Evolutionary conservation across 2,888 invertebrate species (phyloP).

Genomic region (Agrotis puta): DNA sequence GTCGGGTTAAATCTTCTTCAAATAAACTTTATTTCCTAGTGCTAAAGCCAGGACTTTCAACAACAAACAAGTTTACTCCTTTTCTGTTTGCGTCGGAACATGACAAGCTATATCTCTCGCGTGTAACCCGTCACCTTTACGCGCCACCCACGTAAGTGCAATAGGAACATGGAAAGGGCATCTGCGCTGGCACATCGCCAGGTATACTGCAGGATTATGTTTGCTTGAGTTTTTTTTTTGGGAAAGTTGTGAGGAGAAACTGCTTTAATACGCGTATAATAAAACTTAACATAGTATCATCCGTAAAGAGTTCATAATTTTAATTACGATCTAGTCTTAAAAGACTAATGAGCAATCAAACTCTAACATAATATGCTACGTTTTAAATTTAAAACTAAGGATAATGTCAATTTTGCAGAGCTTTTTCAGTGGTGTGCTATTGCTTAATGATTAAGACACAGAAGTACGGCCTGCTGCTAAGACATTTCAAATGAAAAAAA

Average conservation of each 20-base stretch:
- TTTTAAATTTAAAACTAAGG: too few species aligned
- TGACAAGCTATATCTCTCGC: conserved; percentile 29
- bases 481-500: too few species aligned
- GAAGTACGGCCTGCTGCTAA: too few species aligned
- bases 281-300: too few species aligned
- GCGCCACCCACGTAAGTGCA: conserved; percentile 53
- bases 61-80: conserved; percentile 15
- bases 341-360: too few species aligned
- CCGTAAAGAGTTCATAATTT: too few species aligned
- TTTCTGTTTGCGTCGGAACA: conserved; percentile 18
- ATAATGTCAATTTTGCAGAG: too few species aligned
- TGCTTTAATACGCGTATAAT: not conserved
- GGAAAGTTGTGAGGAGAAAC: conserved; percentile 10
- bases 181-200: conserved; percentile 60
- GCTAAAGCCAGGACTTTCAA: conserved; percentile 14
- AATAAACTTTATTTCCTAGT: not conserved
- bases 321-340: too few species aligned
- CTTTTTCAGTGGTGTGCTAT: too few species aligned
- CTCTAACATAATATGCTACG: too few species aligned
- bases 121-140: conserved; percentile 39
- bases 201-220: conserved; percentile 11
- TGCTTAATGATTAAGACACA: too few species aligned
- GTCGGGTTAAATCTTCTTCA: not conserved
- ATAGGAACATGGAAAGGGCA: conserved; percentile 60
- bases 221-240: not conserved